These are phyloP conservation scores for Cathartes aura DNA, from an alignment of 2,113 vertebrate species.

Conservation along the genomic window DNA sequence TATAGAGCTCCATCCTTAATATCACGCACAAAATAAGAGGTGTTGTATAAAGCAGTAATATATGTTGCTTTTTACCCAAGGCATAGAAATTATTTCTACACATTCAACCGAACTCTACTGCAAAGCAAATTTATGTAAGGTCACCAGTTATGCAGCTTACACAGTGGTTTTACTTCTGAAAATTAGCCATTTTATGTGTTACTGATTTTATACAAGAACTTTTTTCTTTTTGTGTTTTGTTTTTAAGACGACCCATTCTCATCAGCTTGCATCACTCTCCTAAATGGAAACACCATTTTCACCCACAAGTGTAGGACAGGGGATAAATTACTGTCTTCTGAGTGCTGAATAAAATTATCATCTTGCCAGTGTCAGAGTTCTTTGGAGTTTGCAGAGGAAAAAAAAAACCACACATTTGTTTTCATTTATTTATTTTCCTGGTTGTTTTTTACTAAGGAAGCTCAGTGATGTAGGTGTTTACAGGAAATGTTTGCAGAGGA, in stretches of 20 bases:
- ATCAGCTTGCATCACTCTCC: neutral
- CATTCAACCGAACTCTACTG: neutral
- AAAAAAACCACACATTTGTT: rapidly evolving
- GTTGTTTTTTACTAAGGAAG: neutral
- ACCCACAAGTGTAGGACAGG: neutral
- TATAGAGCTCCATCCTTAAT: neutral
- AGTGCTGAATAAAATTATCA: neutral
- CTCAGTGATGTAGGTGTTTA: neutral
- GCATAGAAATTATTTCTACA: neutral
- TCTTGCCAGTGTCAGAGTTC: neutral
- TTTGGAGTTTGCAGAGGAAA: neutral
- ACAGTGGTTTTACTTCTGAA: neutral
- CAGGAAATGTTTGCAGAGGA: neutral
- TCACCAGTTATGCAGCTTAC: neutral
- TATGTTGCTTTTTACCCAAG: neutral
- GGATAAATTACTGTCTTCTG: neutral
- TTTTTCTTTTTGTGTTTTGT: neutral
- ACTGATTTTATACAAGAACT: neutral
- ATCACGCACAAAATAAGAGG: neutral
- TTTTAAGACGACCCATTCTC: neutral
- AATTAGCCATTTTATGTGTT: neutral
- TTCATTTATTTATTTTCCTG: neutral
- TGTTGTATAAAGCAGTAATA: neutral
- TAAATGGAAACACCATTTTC: neutral
- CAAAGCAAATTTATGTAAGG: neutral